Evolutionary conservation across 2,797 vertebrate species (phyloP).

Genomic region (Psittacula echo): DNA sequence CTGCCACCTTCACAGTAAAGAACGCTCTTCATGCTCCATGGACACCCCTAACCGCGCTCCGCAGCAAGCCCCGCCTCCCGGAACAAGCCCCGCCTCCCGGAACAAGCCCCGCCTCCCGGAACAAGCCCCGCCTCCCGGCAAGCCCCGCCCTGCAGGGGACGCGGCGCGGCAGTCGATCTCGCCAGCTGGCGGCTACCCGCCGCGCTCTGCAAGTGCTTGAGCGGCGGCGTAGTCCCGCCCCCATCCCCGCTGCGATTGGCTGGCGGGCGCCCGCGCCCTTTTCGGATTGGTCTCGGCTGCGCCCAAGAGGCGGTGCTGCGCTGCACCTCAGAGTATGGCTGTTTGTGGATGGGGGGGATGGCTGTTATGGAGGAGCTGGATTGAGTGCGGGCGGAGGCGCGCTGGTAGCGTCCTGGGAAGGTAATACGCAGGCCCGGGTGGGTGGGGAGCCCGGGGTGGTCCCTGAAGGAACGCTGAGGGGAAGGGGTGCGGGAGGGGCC

Average conservation of each 20-base stretch:
- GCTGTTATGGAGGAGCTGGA: conserved; percentile 67
- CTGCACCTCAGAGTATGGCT: neutral
- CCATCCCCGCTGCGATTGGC: neutral
- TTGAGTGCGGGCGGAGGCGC: neutral
- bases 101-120: too few relatives aligned
- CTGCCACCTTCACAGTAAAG: neutral
- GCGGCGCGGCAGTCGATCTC: neutral
- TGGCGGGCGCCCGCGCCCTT: neutral
- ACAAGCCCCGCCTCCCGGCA: too few relatives aligned
- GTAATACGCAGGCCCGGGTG: neutral
- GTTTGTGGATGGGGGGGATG: neutral
- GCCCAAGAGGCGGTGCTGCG: neutral
- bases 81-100: too few relatives aligned
- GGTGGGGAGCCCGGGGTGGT: neutral
- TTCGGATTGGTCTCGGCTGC: neutral
- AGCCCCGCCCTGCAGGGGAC: neutral
- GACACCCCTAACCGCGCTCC: too few relatives aligned
- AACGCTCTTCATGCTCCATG: too few relatives aligned
- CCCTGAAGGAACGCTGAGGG: neutral
- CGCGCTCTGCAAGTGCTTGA: rapidly evolving
- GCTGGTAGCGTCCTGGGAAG: neutral
- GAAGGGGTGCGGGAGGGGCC: too few relatives aligned
- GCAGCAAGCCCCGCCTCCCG: too few relatives aligned
- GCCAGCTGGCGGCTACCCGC: neutral
- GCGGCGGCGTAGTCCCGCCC: conserved; percentile 14